These are phyloP conservation scores for Silurus asotus DNA, from an alignment of 2,113 vertebrate species.

Conservation along the genomic window DNA sequence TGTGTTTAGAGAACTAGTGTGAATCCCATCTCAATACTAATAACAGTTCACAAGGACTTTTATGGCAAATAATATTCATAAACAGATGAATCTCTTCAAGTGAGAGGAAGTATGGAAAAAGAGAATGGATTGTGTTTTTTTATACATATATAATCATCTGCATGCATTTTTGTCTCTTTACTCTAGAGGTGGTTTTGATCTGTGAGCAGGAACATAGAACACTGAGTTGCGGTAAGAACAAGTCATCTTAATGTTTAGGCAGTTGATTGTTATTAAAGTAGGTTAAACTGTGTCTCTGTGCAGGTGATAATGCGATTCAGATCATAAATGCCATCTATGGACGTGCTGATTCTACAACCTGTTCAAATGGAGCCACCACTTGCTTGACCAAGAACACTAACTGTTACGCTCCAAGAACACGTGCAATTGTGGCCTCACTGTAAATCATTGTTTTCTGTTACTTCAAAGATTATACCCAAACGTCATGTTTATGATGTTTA, in stretches of 20 bases:
- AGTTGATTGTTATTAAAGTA: not conserved
- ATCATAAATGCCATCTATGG: constrained; percentile 39
- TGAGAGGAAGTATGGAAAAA: too few relatives aligned
- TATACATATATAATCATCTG: too few relatives aligned
- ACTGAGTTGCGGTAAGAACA: constrained; percentile 34
- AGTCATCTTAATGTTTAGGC: not conserved
- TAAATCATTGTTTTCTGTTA: not conserved
- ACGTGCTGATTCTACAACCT: constrained; percentile 14
- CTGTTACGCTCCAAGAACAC: not conserved
- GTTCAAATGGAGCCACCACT: not conserved
- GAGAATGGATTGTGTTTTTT: not conserved
- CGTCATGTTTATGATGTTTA: not conserved
- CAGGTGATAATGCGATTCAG: constrained; percentile 9
- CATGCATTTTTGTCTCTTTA: not conserved
- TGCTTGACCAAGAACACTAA: not conserved
- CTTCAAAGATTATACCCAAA: not conserved
- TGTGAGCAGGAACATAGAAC: constrained; percentile 3
- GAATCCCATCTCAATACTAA: too few relatives aligned
- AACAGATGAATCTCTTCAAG: too few relatives aligned
- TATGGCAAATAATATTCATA: too few relatives aligned
- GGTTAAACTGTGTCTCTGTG: not conserved
- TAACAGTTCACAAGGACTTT: too few relatives aligned
- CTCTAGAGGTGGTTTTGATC: constrained; percentile 4
- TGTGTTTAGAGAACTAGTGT: too few relatives aligned
- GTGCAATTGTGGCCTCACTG: not conserved